phyloP scores from a whole-genome alignment of 2,888 invertebrate species.

The Melinopterus prodromus region DNA sequence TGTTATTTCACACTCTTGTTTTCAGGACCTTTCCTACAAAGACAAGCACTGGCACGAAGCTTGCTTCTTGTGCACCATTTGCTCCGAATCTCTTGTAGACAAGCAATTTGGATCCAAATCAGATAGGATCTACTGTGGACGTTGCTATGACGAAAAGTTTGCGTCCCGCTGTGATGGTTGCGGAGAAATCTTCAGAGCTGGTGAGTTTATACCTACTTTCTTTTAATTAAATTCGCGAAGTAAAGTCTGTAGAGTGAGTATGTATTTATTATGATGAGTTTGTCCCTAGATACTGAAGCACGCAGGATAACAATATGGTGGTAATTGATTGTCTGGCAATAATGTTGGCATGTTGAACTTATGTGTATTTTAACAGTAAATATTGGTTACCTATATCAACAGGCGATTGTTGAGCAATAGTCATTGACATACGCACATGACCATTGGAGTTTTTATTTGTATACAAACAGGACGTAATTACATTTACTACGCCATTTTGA shows the following conservation, averaged over 20 bases:
- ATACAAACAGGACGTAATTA: no score
- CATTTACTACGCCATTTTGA: no score
- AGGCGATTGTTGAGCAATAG: no score
- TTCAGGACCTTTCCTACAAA: conserved; percentile 99
- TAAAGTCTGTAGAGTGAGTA: no score
- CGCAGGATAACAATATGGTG: no score
- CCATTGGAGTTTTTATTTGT: no score
- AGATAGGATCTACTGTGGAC: conserved; percentile 99
- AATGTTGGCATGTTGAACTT: no score
- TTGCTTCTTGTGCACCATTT: conserved; percentile 98
- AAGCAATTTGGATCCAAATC: conserved; percentile 99
- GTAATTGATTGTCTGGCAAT: background rate
- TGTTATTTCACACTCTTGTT: conserved; percentile 40
- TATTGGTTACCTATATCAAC: no score
- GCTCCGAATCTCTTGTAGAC: conserved; percentile 97
- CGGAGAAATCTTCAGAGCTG: conserved; percentile 98
- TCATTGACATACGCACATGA: no score
- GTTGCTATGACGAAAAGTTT: conserved; percentile 99
- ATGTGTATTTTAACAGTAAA: no score
- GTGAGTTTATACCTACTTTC: conserved; percentile 66
- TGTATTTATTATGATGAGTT: no score
- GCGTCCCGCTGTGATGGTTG: conserved; percentile 99
- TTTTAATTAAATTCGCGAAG: background rate
- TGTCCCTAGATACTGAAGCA: no score
- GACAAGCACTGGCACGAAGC: conserved; percentile 99